phyloP scores from a whole-genome alignment of 2,113 vertebrate species.

The Calypte anna region DNA sequence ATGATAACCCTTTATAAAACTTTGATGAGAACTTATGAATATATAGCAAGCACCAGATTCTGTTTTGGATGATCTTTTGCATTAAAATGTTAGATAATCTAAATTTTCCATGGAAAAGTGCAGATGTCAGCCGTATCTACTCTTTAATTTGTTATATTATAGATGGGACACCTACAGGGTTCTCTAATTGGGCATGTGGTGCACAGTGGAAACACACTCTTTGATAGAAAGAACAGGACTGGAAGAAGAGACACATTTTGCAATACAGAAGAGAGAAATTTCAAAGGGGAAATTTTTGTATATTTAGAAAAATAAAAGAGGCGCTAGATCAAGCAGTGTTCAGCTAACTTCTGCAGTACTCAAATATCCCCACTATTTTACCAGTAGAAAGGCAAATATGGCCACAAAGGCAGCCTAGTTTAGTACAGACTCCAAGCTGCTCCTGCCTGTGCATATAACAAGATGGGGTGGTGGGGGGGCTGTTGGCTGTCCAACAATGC shows the following conservation, averaged over 20 bases:
- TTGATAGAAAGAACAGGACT: background rate
- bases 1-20: background rate
- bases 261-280: background rate
- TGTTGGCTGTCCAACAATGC: accelerated
- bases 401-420: background rate
- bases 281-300: accelerated
- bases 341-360: background rate
- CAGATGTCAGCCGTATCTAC: background rate
- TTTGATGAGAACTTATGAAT: background rate
- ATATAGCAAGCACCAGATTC: background rate
- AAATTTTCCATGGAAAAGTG: background rate
- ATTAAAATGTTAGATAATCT: background rate
- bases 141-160: background rate
- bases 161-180: background rate
- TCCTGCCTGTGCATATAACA: background rate
- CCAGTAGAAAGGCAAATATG: background rate
- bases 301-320: background rate
- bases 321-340: background rate
- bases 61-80: background rate
- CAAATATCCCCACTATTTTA: background rate
- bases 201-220: background rate
- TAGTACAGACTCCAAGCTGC: background rate
- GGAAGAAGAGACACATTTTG: background rate
- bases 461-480: background rate
- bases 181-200: background rate